A percentile compares a stretch with the other conserved stretches of the same genome.
Conservation (phyloP, 2,113 vertebrate species). For the Thamnophis sirtalis region DNA sequence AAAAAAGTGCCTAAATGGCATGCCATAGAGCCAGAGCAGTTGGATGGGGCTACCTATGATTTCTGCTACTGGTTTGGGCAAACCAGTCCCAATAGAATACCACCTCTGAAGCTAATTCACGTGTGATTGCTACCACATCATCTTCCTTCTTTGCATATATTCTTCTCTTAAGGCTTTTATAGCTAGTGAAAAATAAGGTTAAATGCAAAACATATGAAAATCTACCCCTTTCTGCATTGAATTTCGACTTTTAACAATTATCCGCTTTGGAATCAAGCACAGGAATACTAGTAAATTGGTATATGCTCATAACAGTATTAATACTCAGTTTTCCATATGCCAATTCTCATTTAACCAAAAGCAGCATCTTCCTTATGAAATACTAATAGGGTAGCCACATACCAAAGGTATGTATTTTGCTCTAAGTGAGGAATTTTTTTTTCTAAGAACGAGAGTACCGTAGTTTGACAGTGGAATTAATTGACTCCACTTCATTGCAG, state of each 20-base stretch:
- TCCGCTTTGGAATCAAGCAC: background rate
- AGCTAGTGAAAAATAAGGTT: background rate
- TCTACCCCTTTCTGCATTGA: background rate
- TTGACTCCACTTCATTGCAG: background rate
- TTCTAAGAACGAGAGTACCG: background rate
- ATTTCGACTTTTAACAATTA: background rate
- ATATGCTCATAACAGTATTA: background rate
- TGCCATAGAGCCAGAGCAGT: no score
- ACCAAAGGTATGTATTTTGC: background rate
- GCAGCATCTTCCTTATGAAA: background rate
- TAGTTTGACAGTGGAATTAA: background rate
- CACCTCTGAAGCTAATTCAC: background rate
- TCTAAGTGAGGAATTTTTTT: background rate
- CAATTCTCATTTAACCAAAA: background rate
- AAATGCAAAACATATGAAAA: background rate
- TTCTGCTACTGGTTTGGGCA: no score
- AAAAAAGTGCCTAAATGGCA: no score
- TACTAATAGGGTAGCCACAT: background rate
- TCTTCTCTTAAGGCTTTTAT: background rate
- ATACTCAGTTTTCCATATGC: background rate
- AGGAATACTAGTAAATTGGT: background rate
- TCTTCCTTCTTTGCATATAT: background rate
- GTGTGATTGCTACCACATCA: background rate
- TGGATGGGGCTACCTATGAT: no score
- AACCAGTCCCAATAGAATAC: no score